phyloP scores from a whole-genome alignment of 2,888 invertebrate genomes.

The Luperina testacea region DNA sequence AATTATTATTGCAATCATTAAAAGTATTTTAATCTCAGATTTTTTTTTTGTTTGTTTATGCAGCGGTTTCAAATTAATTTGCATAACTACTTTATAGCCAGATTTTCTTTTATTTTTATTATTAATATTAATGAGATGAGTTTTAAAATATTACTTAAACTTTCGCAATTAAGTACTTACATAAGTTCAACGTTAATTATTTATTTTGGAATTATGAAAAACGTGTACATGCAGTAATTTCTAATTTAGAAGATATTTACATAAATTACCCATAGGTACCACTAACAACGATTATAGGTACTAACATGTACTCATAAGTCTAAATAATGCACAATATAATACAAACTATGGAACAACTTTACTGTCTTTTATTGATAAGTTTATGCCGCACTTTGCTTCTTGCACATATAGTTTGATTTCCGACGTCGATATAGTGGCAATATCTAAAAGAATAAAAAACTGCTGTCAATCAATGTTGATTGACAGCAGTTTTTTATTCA shows the following conservation, averaged over 20 bases:
- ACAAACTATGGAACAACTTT: conserved; percentile 13
- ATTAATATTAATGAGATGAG: conserved; percentile 10
- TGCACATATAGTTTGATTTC: background rate
- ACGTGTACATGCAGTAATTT: background rate
- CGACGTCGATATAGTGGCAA: background rate
- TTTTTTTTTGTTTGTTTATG: conserved; percentile 18
- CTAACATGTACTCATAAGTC: conserved; percentile 24
- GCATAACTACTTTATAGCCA: conserved; percentile 1
- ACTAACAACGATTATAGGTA: conserved; percentile 30
- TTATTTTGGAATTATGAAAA: background rate
- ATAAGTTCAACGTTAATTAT: background rate
- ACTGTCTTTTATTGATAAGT: conserved; percentile 24
- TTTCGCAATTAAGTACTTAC: background rate
- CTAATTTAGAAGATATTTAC: conserved; percentile 41
- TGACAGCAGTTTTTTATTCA: background rate
- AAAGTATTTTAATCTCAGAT: conserved; percentile 63
- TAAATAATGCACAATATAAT: conserved; percentile 50
- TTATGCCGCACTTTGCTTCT: conserved; percentile 6
- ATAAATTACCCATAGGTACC: conserved; percentile 40
- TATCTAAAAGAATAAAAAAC: background rate
- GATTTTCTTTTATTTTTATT: background rate
- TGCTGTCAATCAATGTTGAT: no score
- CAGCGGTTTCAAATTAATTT: conserved; percentile 23
- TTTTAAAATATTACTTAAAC: conserved; percentile 14
- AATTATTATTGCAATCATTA: conserved; percentile 66